Percentiles rank a stretch among this genome's conserved stretches.
phyloP scores from a whole-genome alignment of 2,113 vertebrate genomes.

The Tychaedon coryphoeus region DNA sequence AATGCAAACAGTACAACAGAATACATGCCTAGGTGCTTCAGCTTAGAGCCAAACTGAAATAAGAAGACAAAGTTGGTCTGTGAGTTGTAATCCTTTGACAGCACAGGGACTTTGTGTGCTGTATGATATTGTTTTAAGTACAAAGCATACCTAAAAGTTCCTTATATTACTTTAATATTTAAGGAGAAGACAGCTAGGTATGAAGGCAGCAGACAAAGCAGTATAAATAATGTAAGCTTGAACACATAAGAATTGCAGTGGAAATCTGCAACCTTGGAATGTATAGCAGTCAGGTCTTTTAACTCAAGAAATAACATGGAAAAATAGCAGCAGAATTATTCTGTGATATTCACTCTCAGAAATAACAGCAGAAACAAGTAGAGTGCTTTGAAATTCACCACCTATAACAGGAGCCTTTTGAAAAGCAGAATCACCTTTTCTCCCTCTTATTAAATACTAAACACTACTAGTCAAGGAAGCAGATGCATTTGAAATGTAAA shows the following conservation, averaged over 20 bases:
- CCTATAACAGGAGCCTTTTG: background rate
- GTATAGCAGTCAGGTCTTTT: conserved; percentile 10
- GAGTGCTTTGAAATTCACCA: conserved; percentile 30
- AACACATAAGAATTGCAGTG: conserved; percentile 14
- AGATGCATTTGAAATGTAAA: background rate
- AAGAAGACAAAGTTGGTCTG: background rate
- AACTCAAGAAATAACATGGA: background rate
- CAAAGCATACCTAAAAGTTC: conserved; percentile 35
- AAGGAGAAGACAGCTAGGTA: conserved; percentile 16
- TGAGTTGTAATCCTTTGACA: conserved; percentile 53
- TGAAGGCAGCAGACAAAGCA: conserved; percentile 47
- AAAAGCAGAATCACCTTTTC: conserved; percentile 6
- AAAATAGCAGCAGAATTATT: conserved; percentile 53
- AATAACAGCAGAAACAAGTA: conserved; percentile 1
- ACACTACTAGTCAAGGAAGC: background rate
- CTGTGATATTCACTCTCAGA: background rate
- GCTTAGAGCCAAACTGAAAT: conserved; percentile 35
- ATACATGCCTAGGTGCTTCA: background rate
- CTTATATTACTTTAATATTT: conserved; percentile 65
- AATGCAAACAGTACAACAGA: background rate
- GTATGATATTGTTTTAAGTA: background rate
- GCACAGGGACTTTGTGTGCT: background rate
- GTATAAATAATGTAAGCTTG: conserved; percentile 65
- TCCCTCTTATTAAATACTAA: conserved; percentile 5
- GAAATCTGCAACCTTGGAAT: conserved; percentile 48